phyloP scores from a whole-genome alignment of 2,888 invertebrate species.

The Thera britannica region DNA sequence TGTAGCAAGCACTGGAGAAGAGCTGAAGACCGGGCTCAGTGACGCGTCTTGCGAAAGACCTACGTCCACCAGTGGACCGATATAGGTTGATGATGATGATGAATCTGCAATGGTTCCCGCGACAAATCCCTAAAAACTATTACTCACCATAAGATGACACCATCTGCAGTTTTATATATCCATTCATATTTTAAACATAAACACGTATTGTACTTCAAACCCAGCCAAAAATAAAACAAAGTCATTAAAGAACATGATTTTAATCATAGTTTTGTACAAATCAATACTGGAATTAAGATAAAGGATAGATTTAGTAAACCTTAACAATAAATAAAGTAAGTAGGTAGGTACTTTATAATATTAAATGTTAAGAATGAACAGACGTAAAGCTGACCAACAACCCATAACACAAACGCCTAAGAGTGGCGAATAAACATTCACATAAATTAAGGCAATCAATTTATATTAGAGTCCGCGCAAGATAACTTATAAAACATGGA shows the following conservation, averaged over 20 bases:
- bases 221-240: conserved; percentile 43
- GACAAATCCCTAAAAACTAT: too few species aligned
- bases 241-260: conserved; percentile 65
- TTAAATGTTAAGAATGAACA: conserved; percentile 62
- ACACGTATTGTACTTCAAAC: not conserved
- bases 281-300: conserved; percentile 79
- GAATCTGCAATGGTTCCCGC: too few species aligned
- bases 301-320: conserved; percentile 69
- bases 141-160: too few species aligned
- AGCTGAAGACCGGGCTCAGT: too few species aligned
- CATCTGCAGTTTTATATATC: too few species aligned
- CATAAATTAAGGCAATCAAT: conserved; percentile 15
- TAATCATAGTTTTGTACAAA: conserved; percentile 74
- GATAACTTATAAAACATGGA: too few species aligned
- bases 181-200: too few species aligned
- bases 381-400: conserved; percentile 69
- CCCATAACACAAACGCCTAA: conserved; percentile 75
- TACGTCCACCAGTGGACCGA: too few species aligned
- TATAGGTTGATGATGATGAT: too few species aligned
- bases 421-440: conserved; percentile 53
- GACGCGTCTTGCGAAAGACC: too few species aligned
- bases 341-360: conserved; percentile 63
- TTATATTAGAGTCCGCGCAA: too few species aligned
- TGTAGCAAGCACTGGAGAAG: too few species aligned
- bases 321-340: conserved; percentile 59